phyloP scores from a whole-genome alignment of 2,113 vertebrate species.

The Mustelus asterias region DNA sequence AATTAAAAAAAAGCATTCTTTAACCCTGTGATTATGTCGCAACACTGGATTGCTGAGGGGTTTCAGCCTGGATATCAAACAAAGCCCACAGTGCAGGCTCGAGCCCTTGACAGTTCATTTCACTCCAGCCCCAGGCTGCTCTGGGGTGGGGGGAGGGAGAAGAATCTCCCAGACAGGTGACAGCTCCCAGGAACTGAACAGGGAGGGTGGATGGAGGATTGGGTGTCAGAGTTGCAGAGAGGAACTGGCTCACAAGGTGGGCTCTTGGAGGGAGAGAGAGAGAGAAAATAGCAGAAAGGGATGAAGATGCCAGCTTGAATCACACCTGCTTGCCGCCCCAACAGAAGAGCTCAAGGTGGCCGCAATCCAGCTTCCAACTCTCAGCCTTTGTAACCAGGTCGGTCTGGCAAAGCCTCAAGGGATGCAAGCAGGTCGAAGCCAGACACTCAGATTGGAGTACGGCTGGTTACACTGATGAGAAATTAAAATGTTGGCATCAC shows the following conservation, averaged over 20 bases:
- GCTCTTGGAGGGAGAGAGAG: no score
- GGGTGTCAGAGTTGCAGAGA: neutral
- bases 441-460: neutral
- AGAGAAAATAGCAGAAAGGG: neutral
- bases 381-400: no score
- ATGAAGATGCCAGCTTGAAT: neutral
- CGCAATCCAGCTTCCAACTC: neutral
- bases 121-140: neutral
- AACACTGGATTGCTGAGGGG: neutral
- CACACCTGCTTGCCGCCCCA: neutral
- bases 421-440: neutral
- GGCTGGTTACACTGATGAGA: neutral
- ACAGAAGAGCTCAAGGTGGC: neutral
- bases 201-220: no score
- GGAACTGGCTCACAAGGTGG: neutral
- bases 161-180: neutral
- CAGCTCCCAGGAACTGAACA: neutral
- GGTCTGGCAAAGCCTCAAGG: no score
- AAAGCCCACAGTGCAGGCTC: neutral
- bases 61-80: neutral
- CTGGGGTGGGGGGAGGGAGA: no score
- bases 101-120: neutral
- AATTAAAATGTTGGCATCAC: neutral
- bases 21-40: slow-evolving; percentile 7
- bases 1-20: slow-evolving; percentile 19